These are phyloP conservation scores for Harpagus bidentatus DNA, from an alignment of 2,113 vertebrate species.

Conservation along the genomic window DNA sequence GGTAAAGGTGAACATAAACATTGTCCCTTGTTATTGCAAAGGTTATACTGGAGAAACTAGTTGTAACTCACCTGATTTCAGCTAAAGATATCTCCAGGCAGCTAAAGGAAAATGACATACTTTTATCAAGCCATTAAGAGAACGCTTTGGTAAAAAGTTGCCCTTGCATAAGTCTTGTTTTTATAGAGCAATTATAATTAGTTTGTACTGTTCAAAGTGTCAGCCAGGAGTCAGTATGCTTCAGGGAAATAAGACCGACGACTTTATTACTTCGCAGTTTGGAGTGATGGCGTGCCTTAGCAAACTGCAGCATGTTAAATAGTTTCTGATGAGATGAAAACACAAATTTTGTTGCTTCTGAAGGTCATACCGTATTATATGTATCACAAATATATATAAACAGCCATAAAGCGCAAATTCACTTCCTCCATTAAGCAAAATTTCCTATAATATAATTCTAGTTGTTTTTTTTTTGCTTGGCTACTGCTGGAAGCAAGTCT, in stretches of 20 bases:
- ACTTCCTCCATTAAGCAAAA: not conserved
- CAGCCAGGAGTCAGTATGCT: conserved; percentile 1
- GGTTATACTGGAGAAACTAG: not conserved
- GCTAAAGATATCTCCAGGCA: not conserved
- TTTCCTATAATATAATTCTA: not conserved
- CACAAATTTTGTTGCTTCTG: not conserved
- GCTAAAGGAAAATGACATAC: not conserved
- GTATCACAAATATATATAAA: not conserved
- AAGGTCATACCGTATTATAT: not conserved
- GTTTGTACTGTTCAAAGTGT: not conserved
- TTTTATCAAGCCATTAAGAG: not conserved
- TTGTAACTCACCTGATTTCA: not conserved
- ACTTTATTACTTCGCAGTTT: not conserved
- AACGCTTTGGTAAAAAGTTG: not conserved
- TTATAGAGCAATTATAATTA: not conserved
- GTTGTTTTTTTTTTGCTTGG: not conserved
- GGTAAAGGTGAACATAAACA: not conserved
- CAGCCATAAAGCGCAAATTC: not conserved
- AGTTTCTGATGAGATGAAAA: not conserved
- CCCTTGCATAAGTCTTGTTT: not conserved
- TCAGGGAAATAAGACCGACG: not conserved
- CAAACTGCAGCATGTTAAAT: not conserved
- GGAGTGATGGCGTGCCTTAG: not conserved
- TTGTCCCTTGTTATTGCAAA: not conserved
- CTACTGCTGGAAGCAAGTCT: not conserved